These are phyloP conservation scores for Eurypyga helias DNA, from an alignment of 2,113 vertebrate genomes.

Conservation along the genomic window DNA sequence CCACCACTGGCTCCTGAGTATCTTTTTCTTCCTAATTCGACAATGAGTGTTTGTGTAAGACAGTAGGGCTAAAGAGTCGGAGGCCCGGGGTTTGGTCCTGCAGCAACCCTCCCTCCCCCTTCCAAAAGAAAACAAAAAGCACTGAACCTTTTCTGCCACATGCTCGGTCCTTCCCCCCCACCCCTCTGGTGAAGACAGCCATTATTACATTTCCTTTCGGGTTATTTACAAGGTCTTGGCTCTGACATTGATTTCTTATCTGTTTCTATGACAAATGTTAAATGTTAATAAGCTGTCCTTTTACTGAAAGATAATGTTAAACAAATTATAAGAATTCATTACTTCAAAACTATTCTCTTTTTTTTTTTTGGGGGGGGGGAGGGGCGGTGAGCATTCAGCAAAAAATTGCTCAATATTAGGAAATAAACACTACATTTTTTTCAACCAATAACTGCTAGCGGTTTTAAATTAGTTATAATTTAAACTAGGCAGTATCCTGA, in stretches of 20 bases:
- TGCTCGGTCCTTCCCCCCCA: constrained; percentile 6
- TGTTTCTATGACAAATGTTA: constrained; percentile 29
- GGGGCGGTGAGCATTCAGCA: not conserved
- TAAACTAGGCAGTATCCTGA: not conserved
- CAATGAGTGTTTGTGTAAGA: not conserved
- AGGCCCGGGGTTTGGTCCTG: not conserved
- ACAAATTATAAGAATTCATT: constrained; percentile 28
- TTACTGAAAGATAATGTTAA: constrained; percentile 25
- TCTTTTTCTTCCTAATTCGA: constrained; percentile 25
- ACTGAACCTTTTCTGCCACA: constrained; percentile 46
- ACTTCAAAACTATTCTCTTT: not conserved
- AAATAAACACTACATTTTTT: accelerated
- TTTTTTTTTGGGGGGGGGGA: too few relatives aligned
- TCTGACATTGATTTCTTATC: constrained; percentile 71
- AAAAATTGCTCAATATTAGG: not conserved
- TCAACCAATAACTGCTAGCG: not conserved
- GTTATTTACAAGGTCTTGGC: constrained; percentile 63
- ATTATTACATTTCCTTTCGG: constrained; percentile 46
- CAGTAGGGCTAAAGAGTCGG: not conserved
- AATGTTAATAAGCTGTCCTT: constrained; percentile 43
- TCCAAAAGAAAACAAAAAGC: constrained; percentile 55
- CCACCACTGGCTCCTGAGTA: not conserved
- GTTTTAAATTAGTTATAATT: not conserved
- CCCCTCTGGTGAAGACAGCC: constrained; percentile 39
- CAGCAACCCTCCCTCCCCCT: not conserved